Evolutionary conservation across 1,140 invertebrate species (phyloP).

Genomic region (Hydropsyche tenuis): DNA sequence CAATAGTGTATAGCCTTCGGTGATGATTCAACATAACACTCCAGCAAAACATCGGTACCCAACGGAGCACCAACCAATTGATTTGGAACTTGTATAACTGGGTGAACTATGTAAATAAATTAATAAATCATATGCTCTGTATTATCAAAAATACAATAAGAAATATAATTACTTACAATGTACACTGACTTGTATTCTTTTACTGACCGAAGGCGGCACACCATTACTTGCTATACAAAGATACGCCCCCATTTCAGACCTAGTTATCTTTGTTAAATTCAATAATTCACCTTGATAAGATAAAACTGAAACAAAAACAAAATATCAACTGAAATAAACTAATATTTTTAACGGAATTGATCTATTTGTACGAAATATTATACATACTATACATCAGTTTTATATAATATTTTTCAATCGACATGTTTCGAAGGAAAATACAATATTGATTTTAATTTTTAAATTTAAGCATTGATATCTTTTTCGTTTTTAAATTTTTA

Average conservation of each 20-base stretch:
- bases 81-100: constrained; percentile 82
- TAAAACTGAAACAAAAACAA: constrained; percentile 63
- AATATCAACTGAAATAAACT: no score
- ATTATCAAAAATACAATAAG: no score
- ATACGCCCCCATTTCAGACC: constrained; percentile 88
- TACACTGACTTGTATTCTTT: constrained; percentile 82
- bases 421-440: no score
- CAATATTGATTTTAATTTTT: no score
- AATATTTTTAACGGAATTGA: no score
- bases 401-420: no score
- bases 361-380: no score
- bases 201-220: constrained; percentile 81
- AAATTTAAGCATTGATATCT: no score
- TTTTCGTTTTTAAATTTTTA: no score
- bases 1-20: constrained; percentile 86
- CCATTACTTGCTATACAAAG: constrained; percentile 83
- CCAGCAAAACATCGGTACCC: constrained; percentile 79
- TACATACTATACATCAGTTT: no score
- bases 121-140: no score
- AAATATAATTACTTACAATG: constrained; percentile 85
- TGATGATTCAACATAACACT: constrained; percentile 86
- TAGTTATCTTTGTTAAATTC: constrained; percentile 79
- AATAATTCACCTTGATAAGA: constrained; percentile 76
- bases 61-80: constrained; percentile 83
- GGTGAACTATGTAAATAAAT: constrained; percentile 70